Evolutionary conservation across 2,797 vertebrate species (phyloP), one percentile per base, ranked within the genome.

Genomic region (Scolopax bukidnonensis): DNA sequence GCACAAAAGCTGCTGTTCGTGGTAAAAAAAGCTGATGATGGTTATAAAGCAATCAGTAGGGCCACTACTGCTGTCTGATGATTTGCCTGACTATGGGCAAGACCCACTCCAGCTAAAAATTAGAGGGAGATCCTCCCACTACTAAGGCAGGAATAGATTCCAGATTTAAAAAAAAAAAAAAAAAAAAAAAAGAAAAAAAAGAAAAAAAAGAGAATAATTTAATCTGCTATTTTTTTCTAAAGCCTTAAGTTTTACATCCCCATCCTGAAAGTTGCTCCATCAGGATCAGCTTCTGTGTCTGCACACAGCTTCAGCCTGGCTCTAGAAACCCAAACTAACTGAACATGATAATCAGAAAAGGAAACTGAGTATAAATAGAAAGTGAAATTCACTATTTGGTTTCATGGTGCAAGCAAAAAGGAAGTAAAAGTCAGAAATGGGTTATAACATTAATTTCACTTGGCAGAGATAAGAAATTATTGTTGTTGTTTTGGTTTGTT

Each of bases 391-490:
- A 79, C 0, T 0, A 28, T 85, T 87, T 80, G 17, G 16, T 87
- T 95, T 92, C 38, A 78, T 24, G 27, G 57, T 85, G 60, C 38
- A 75, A 89, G 32, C 24, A 90, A 81, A 76, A 87, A 81, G 67
- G 63, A 91, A 91, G 53, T 45, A 83, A 74, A 84, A 83, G 27
- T 59, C 38, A 95, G n/a, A 95, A 84, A 91, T 33, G 24, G 28
- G 14, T 84, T 88, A 59, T 33, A 81, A 91, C 27, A 75, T 41
- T 75, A 50, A 89, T 79, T 86, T 73, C 11, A 59, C 25, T 50
- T 76, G 36, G 69, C 24, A 91, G 45, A 89, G 30, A 24, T 51
- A 89, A 83, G 60, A 88, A 87, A 63, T 41, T 41, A 12, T 36
- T 41, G 11, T 81, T 60, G 6, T 27, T 32, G 56, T 10, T 59